Evolutionary conservation across 2,888 invertebrate genomes (phyloP).

Genomic region (Erpobdella octoculata): DNA sequence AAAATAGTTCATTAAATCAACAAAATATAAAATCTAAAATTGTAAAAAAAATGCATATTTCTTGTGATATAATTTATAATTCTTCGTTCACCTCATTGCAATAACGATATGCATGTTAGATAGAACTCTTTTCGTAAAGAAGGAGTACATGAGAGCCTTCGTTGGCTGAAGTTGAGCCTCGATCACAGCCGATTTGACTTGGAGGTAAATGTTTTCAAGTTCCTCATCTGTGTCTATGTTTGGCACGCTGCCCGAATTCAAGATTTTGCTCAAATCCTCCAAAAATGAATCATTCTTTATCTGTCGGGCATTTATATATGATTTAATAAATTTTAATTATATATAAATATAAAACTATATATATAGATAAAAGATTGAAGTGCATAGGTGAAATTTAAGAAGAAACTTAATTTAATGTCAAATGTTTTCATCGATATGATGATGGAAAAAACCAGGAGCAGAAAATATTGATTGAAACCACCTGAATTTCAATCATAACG

Average conservation of each 20-base stretch:
- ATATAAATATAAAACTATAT: background rate
- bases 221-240: slow-evolving; percentile 53
- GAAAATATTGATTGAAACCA: too few species aligned
- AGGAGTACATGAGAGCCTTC: slow-evolving; percentile 59
- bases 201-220: slow-evolving; percentile 60
- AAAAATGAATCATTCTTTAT: slow-evolving; percentile 53
- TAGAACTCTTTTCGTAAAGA: slow-evolving; percentile 51
- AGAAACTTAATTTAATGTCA: too few species aligned
- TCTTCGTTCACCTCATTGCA: slow-evolving; percentile 54
- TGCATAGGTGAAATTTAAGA: too few species aligned
- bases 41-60: background rate
- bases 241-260: slow-evolving; percentile 53
- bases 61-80: background rate
- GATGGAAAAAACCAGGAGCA: too few species aligned
- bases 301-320: slow-evolving; percentile 40
- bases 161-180: slow-evolving; percentile 67
- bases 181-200: slow-evolving; percentile 67
- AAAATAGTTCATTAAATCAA: too few species aligned
- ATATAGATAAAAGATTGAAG: too few species aligned
- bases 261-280: slow-evolving; percentile 53
- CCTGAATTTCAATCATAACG: too few species aligned
- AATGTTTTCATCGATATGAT: too few species aligned
- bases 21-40: too few species aligned
- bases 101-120: slow-evolving; percentile 52
- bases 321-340: slow-evolving; percentile 2